Evolutionary conservation across 2,888 invertebrate species (phyloP).

Genomic region (Agrotis puta): DNA sequence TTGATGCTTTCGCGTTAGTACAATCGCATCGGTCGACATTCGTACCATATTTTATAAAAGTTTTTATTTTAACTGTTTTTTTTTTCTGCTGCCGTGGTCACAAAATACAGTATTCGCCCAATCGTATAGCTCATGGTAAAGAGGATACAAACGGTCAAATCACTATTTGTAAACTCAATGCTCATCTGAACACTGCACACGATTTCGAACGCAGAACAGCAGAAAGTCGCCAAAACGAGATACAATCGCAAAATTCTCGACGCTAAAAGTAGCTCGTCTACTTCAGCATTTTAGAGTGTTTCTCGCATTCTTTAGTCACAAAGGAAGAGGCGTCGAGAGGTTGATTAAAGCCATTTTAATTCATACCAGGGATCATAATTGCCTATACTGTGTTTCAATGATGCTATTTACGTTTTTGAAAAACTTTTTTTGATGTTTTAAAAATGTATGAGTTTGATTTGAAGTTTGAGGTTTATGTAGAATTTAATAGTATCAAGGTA

Average conservation of each 20-base stretch:
- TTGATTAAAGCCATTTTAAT: constrained; percentile 52
- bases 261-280: not conserved
- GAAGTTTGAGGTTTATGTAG: not conserved
- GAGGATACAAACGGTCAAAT: not conserved
- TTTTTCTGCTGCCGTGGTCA: no score
- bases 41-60: no score
- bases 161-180: not conserved
- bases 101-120: no score
- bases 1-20: no score
- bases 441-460: not conserved
- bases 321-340: constrained; percentile 51
- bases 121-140: not conserved
- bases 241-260: not conserved
- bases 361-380: constrained; percentile 45
- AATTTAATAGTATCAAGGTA: no score
- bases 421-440: not conserved
- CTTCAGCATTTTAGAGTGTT: constrained; percentile 29
- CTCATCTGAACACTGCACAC: not conserved
- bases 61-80: no score
- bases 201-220: not conserved
- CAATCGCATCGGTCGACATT: no score
- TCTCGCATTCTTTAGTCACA: constrained; percentile 36
- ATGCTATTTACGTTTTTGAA: constrained; percentile 25
- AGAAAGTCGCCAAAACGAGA: not conserved
- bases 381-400: constrained; percentile 29